Evolutionary conservation across 92 coral and sea anemone genomes (phyloP), one percentile per base, ranked within the genome.

Genomic region (Zoanthus gigantus): DNA sequence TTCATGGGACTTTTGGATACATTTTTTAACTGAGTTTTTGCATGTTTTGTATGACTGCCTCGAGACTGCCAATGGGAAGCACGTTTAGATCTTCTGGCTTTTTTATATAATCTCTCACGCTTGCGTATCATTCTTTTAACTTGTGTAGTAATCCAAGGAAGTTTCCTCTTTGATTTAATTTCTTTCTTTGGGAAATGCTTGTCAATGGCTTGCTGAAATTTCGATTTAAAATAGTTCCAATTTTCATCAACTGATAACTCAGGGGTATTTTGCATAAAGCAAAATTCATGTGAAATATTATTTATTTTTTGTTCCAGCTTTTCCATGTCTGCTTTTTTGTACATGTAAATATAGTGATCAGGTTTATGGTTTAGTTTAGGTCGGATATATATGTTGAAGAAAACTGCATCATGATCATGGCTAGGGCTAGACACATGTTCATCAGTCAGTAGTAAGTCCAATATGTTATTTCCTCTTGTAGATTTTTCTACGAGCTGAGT

Each of bases 51-150:
- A 17, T 86, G 56, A 34, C 47, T 73, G 53, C 77, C 77, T 34
- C 77, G 77, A 34, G 84, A 28, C 57, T 86, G 84, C 84, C 89
- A 76, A 17, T 86, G 89, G 81, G 89, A 63, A 71, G 85, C 85
- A 56, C 74, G 47, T 76, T 86, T 86, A 31, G 89, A 86, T 75
- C 73, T 86, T 86, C 47, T 86, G 28, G 68, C 89, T 78, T 76
- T 86, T 34, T 86, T 86, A 66, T 72, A 85, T 72, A 85, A 73
- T 58, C 89, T 72, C 78, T 85, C 89, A 32, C 73, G 44, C 17
- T 68, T 0, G 44, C 80, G 83, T 63, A 85, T 85, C 89, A 72
- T 72, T 72, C 89, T 85, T 50, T 63, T 52, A 47, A 85, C 16
- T 47, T 29, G 83, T 44, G 82, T 85, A 71, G 89, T 52, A 17